Evolutionary conservation across 2,888 invertebrate genomes (phyloP).

Genomic region (Sisyra terminalis): DNA sequence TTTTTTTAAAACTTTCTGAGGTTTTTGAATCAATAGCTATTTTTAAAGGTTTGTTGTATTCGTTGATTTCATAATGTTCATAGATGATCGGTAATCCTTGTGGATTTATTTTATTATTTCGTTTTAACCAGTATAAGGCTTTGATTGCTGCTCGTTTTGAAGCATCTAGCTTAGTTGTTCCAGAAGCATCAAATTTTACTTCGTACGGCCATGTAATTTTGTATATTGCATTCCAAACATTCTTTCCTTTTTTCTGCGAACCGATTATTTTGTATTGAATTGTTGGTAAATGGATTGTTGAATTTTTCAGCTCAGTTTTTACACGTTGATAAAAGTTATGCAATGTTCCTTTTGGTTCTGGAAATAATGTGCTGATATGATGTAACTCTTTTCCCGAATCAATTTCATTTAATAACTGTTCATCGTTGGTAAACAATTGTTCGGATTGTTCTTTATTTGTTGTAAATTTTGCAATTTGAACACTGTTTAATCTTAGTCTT

Average conservation of each 20-base stretch:
- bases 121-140: conserved; percentile 36
- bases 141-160: conserved; percentile 33
- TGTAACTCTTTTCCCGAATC: no score
- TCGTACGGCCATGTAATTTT: conserved; percentile 39
- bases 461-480: background rate
- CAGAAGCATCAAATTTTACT: conserved; percentile 32
- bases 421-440: no score
- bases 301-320: conserved; percentile 28
- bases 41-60: conserved; percentile 22
- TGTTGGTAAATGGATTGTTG: conserved; percentile 23
- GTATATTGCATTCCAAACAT: conserved; percentile 36
- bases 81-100: conserved; percentile 34
- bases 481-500: background rate
- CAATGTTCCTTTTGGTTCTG: conserved; percentile 30
- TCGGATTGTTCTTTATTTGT: no score
- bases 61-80: conserved; percentile 23
- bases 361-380: conserved; percentile 26
- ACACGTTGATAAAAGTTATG: conserved; percentile 30
- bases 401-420: conserved; percentile 18
- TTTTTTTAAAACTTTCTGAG: conserved; percentile 24
- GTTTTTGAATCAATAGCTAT: conserved; percentile 24
- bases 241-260: conserved; percentile 16
- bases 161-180: conserved; percentile 34
- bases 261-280: conserved; percentile 22
- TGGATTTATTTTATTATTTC: conserved; percentile 28